Percentiles rank a stretch among this genome's conserved stretches.
Conservation (phyloP, 2,113 vertebrate genomes). For the Pseudolaguvia tuberculata region DNA sequence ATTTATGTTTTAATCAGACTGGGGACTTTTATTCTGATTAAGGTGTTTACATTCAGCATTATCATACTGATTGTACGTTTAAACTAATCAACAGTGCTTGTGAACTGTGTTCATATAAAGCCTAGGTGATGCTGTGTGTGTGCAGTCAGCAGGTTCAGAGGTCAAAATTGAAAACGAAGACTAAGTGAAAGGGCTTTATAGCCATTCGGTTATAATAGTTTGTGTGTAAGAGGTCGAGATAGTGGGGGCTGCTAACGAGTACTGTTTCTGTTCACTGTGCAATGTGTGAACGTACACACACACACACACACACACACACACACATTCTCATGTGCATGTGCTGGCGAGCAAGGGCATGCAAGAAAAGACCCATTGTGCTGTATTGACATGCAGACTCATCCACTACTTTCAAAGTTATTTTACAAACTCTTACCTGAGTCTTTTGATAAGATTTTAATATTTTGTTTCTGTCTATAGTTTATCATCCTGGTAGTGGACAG, state of each 20-base stretch:
- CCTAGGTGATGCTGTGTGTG: slow-evolving; percentile 22
- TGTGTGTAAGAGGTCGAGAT: slow-evolving; percentile 12
- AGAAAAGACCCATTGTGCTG: neutral
- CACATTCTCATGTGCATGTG: neutral
- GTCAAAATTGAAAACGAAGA: slow-evolving; percentile 40
- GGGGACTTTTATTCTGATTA: no score
- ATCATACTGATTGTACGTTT: no score
- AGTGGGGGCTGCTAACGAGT: slow-evolving; percentile 19
- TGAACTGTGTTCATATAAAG: slow-evolving; percentile 21
- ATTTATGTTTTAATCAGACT: no score
- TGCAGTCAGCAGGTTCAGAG: neutral
- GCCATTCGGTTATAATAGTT: slow-evolving; percentile 19
- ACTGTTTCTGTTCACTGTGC: slow-evolving; percentile 18
- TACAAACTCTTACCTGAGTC: slow-evolving; percentile 5
- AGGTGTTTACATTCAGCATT: no score
- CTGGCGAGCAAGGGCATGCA: slow-evolving; percentile 20
- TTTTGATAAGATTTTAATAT: neutral
- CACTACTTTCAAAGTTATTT: neutral
- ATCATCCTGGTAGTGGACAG: slow-evolving; percentile 98
- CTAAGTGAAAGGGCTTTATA: slow-evolving; percentile 25
- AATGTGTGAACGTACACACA: neutral
- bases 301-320: neutral
- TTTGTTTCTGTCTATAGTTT: slow-evolving; percentile 69
- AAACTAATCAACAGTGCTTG: neutral
- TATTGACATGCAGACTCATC: slow-evolving; percentile 1